Conservation (phyloP, 2,113 vertebrate genomes). For the Mormyrus iriodes region DNA sequence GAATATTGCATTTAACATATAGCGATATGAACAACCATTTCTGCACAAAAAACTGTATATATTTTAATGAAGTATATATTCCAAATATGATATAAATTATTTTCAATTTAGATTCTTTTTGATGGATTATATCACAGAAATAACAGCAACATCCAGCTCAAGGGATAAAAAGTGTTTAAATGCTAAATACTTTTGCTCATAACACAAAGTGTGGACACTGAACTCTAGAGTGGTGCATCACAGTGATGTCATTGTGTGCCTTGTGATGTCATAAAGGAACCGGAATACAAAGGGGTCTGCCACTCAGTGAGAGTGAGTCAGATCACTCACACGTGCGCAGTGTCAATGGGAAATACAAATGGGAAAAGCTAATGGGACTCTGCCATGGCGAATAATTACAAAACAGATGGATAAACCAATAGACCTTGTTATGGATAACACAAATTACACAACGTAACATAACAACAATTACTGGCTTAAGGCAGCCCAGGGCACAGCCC, state of each 20-base stretch:
- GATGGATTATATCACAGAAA: neutral
- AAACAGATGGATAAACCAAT: neutral
- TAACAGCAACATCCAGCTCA: neutral
- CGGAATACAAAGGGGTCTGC: neutral
- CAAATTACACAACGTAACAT: neutral
- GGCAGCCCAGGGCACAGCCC: neutral
- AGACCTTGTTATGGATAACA: neutral
- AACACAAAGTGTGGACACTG: neutral
- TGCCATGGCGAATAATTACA: neutral
- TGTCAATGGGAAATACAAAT: neutral
- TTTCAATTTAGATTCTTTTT: neutral
- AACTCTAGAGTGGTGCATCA: neutral
- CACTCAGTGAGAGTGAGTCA: too few species aligned
- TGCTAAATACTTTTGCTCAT: neutral
- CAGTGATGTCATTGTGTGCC: neutral
- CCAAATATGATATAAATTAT: neutral
- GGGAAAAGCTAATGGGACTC: neutral
- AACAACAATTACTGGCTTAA: neutral
- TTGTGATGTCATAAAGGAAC: neutral
- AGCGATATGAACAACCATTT: neutral
- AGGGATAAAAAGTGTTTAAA: neutral
- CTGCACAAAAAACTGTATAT: neutral
- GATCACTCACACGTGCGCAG: neutral
- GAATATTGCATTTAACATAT: neutral
- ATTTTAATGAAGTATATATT: neutral